phyloP scores from a whole-genome alignment of 2,113 vertebrate species.

The Lamprologus sp. region DNA sequence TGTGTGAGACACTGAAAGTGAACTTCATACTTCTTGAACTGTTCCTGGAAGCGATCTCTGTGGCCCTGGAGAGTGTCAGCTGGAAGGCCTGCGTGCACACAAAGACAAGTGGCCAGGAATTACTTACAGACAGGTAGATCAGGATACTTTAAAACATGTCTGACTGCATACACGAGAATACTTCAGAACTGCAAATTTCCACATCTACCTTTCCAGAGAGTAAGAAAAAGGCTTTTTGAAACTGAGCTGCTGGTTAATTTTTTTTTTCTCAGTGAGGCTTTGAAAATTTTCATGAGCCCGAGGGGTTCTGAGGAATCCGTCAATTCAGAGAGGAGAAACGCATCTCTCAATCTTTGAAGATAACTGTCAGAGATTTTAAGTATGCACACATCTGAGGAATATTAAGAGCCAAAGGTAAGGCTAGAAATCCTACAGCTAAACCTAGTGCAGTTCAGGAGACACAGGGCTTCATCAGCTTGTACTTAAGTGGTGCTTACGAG shows the following conservation, averaged over 20 bases:
- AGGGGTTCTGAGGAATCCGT: neutral
- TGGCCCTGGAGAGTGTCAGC: slow-evolving; percentile 95
- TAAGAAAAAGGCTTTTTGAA: neutral
- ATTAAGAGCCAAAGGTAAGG: neutral
- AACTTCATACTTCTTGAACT: slow-evolving; percentile 88
- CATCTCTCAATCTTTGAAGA: neutral
- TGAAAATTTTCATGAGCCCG: neutral
- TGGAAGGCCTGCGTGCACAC: slow-evolving; percentile 80
- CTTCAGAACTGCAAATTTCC: neutral
- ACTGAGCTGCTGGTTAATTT: neutral
- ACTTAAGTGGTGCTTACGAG: neutral
- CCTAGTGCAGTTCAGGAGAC: neutral
- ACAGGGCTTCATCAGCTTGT: neutral
- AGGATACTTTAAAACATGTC: neutral
- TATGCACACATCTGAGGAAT: neutral
- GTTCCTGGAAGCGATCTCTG: slow-evolving; percentile 95
- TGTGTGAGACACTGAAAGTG: neutral
- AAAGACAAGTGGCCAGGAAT: neutral
- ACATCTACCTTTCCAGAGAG: neutral
- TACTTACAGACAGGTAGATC: neutral
- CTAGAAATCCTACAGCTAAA: neutral
- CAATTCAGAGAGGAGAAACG: neutral
- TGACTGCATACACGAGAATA: neutral
- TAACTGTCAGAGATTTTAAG: neutral
- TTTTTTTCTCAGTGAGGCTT: neutral